A percentile compares a stretch with the other conserved stretches of the same genome.
Conservation (phyloP, 64 coral and sea anemone species). For the Astreopora myriophthalma region DNA sequence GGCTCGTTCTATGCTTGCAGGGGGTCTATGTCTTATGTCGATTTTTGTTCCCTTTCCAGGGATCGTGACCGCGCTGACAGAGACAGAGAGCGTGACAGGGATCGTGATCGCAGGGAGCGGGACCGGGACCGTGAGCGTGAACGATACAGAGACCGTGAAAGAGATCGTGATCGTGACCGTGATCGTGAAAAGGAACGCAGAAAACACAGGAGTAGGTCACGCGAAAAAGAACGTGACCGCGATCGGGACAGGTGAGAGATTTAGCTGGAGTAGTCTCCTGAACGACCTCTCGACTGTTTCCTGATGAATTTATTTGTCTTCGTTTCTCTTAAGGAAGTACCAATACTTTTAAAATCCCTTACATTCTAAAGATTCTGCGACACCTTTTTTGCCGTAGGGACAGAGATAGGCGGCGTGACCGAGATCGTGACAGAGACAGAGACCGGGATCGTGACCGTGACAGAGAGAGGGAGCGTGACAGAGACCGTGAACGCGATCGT, state of each 20-base stretch:
- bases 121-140: conserved; percentile 55
- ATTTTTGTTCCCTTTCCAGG: neutral
- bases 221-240: conserved; percentile 45
- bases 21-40: neutral
- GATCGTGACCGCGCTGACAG: neutral
- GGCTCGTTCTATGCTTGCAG: no score
- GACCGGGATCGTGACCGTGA: conserved; percentile 56
- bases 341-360: no score
- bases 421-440: neutral
- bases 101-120: conserved; percentile 29
- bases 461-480: conserved; percentile 42
- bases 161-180: conserved; percentile 53
- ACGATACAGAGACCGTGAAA: neutral
- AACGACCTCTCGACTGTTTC: no score
- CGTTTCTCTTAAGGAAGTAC: no score
- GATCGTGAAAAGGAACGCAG: conserved; percentile 61
- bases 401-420: conserved; percentile 29
- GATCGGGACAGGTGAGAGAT: conserved; percentile 39
- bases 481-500: conserved; percentile 63
- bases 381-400: conserved; percentile 1
- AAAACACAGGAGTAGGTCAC: conserved; percentile 52
- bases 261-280: no score
- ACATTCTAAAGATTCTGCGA: neutral
- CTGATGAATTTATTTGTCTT: no score
- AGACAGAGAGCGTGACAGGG: conserved; percentile 24